Evolutionary conservation across 2,113 vertebrate species (phyloP).

Genomic region (Atractosteus spatula): DNA sequence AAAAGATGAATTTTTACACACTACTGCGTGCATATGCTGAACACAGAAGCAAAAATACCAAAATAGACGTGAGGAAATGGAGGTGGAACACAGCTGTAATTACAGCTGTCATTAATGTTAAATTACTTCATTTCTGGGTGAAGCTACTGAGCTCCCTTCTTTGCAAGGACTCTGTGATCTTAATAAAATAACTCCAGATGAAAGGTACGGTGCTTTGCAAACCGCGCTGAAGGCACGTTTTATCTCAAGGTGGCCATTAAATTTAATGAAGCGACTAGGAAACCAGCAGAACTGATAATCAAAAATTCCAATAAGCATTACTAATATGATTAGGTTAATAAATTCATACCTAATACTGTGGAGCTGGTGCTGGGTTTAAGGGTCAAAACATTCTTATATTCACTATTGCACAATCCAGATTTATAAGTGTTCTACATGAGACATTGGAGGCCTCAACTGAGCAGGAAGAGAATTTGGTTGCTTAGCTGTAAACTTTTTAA

Average conservation of each 20-base stretch:
- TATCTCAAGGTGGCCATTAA: slow-evolving; percentile 1
- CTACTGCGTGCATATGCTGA: neutral
- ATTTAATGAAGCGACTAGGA: neutral
- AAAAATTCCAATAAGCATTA: neutral
- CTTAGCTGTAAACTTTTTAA: too few species aligned
- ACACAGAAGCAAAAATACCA: slow-evolving; percentile 7
- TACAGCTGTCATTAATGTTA: too few species aligned
- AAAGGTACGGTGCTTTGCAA: neutral
- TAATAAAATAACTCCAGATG: neutral
- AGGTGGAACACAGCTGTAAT: too few species aligned
- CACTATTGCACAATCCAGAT: too few species aligned
- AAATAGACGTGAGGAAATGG: neutral
- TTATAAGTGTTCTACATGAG: too few species aligned
- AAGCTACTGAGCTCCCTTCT: too few species aligned
- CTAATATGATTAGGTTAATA: neutral
- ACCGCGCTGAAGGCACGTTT: neutral
- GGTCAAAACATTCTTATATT: too few species aligned
- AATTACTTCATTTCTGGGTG: too few species aligned
- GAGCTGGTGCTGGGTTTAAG: too few species aligned
- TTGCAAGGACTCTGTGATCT: neutral
- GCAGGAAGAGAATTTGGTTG: too few species aligned
- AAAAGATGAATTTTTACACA: neutral
- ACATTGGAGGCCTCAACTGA: too few species aligned
- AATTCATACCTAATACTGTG: neutral
- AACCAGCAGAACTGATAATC: neutral